A percentile compares a stretch with the other conserved stretches of the same genome.
phyloP scores from a whole-genome alignment of 2,113 vertebrate genomes.

The Cygnus atratus region DNA sequence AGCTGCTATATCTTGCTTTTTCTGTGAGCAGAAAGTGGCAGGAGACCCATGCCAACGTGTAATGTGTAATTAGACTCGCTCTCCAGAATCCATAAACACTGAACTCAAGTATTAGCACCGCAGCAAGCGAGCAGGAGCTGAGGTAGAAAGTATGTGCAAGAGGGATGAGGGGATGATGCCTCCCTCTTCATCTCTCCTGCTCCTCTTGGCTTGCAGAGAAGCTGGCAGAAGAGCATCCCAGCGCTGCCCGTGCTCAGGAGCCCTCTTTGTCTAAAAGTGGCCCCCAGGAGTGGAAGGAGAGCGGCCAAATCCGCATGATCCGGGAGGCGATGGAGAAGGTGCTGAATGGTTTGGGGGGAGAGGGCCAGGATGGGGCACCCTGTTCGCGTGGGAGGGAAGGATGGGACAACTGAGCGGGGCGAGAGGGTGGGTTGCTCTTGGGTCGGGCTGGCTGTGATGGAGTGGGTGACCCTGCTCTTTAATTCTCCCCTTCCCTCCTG shows the following conservation, averaged over 20 bases:
- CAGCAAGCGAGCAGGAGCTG: background rate
- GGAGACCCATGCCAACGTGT: conserved; percentile 1
- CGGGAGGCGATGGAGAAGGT: conserved; percentile 76
- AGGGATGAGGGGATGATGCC: background rate
- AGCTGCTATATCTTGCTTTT: conserved; percentile 25
- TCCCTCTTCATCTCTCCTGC: background rate
- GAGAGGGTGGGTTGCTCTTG: background rate
- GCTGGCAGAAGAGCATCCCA: conserved; percentile 60
- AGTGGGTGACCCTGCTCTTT: conserved; percentile 15
- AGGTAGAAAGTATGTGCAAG: background rate
- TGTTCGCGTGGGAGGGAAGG: background rate
- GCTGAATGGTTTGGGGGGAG: background rate
- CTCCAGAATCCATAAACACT: conserved; percentile 26
- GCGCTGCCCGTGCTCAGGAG: background rate
- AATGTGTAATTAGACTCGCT: conserved; percentile 28
- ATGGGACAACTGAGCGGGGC: background rate
- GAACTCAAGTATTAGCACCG: background rate
- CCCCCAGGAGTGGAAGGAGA: conserved; percentile 3
- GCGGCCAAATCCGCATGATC: conserved; percentile 59
- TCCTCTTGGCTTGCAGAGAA: conserved; percentile 52
- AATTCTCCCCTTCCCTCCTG: conserved; percentile 34
- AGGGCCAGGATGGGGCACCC: background rate
- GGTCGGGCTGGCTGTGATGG: conserved; percentile 2
- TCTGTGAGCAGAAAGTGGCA: background rate
- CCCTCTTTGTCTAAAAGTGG: conserved; percentile 15